Base-by-base conservation (phyloP, 2,113 vertebrate species). In the Prionailurus bengalensis region DNA sequence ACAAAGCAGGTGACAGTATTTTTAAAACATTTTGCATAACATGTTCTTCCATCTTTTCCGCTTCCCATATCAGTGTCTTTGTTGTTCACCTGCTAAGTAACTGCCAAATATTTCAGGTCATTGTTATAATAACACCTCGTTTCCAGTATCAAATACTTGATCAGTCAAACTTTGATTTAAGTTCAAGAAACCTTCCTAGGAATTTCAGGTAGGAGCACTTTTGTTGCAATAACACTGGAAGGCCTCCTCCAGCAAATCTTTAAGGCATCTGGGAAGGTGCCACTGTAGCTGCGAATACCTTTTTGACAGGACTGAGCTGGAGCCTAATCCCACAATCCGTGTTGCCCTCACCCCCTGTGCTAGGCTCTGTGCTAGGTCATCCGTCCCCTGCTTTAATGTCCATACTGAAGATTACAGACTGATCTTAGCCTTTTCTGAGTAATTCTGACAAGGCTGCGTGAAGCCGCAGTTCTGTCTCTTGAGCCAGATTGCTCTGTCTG, bases 121-220 rank as follows among this genome's bases (percentile, higher is more conserved):
- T 17, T 61, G 74, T 45, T 45, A 9, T 0, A 73, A 19, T 0
- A 66, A 4, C 8, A 78, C 11, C 31, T 42, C 29, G 27, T 14
- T 27, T 86, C 16, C 21, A 53, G 36, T 25, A 58, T 9, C 51
- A 95, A 78, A 51, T 63, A 53, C n/a, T 25, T 55, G 66, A 73
- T 15, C n/a, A 8, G 65, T 31, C 42, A 91, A 23, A 13, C 58
- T 70, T 71, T 42, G n/a, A 91, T 83, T 36, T 36, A 58, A 70
- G 15, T 76, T 93, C 85, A 89, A 81, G 78, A 88, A 48, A 88
- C 42, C 61, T 33, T 63, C 70, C 19, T 53, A 81, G 39, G 29
- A 83, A 76, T 89, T 88, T 93, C 36, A 86, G 8, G 29, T 19
- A 48, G 51, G 16, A 76, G 33, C 1, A 31, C 10, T 73, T 86